Evolutionary conservation across 2,797 vertebrate species (phyloP).

Genomic region (Emys orbicularis): DNA sequence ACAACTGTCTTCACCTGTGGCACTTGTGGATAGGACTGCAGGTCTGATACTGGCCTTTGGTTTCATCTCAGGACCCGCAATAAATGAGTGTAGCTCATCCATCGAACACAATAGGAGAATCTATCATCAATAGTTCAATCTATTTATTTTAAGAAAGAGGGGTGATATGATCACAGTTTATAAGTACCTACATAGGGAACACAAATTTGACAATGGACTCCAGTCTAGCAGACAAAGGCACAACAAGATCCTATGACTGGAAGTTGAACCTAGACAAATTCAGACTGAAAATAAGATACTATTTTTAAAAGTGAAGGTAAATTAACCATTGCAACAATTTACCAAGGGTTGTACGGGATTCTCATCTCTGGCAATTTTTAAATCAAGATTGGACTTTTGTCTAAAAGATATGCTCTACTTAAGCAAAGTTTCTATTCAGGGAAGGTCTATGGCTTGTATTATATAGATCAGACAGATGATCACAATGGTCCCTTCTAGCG

Average conservation of each 20-base stretch:
- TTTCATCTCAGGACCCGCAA: not conserved
- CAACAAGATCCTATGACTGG: not conserved
- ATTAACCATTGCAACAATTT: not conserved
- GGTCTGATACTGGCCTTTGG: not conserved
- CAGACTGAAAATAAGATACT: not conserved
- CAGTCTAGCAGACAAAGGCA: not conserved
- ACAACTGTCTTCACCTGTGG: not conserved
- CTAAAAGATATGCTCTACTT: not conserved
- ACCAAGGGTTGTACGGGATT: not conserved
- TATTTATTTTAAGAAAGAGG: not conserved
- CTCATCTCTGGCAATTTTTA: not conserved
- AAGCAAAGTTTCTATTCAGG: not conserved
- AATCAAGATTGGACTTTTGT: not conserved
- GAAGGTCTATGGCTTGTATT: not conserved
- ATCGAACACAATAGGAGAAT: not conserved
- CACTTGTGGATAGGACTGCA: not conserved
- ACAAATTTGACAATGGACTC: not conserved
- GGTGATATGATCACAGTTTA: not conserved
- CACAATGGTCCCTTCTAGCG: not conserved
- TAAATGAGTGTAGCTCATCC: not conserved
- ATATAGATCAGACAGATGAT: not conserved
- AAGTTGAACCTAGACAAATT: not conserved
- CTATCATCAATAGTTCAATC: not conserved
- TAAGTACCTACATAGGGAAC: not conserved
- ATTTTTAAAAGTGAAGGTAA: not conserved